Base-by-base conservation (phyloP, 2,888 invertebrate genomes). In the Phytoseiulus persimilis region DNA sequence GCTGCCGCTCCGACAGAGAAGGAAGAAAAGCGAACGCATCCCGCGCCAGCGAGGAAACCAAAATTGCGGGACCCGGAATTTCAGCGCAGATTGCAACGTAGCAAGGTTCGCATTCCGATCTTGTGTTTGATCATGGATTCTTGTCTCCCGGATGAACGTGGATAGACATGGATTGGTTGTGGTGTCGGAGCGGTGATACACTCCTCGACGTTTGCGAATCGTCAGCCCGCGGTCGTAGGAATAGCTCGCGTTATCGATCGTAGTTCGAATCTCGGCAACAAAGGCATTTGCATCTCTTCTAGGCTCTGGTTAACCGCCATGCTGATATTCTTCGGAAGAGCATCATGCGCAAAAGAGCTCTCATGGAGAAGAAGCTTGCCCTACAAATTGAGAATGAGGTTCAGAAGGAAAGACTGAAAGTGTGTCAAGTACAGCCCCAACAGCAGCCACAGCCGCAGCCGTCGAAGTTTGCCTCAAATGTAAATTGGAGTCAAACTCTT, bases 261-360 rank as follows among this genome's bases (percentile, higher is more conserved):
- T 65, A 2, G 18, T 46, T 46, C 46, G 65, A 23, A 39, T 39
- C 28, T 65, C 65, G 65, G 65, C 65, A 65, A 65, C 65, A 65
- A 14, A 14, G 65, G 65, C 65, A 65, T 65, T 23, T 94, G 90
- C 94, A 97, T 97, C 97, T 28, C 97, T 98, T 91, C 95, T 96
- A 96, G 93, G 97, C 97, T n/a, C 93, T 98, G 90, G 96, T 96
- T 93, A 96, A 96, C 93, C 96, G 65, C 65, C 65, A 65, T 65
- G 65, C 65, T 65, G 65, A 65, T 28, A 94, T 96, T 91, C 94
- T 98, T 89, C 97, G 97, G 93, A 97, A 96, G 92, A 97, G 97
- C 92, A 98, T 98, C 91, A 94, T 97, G 91, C 96, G 97, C 92
- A 98, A 98, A 92, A 94, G 98, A 91, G 96, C 96, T 0, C 93